Evolutionary conservation across 2,888 invertebrate genomes (phyloP).

Genomic region (Drosophila hamatofila): DNA sequence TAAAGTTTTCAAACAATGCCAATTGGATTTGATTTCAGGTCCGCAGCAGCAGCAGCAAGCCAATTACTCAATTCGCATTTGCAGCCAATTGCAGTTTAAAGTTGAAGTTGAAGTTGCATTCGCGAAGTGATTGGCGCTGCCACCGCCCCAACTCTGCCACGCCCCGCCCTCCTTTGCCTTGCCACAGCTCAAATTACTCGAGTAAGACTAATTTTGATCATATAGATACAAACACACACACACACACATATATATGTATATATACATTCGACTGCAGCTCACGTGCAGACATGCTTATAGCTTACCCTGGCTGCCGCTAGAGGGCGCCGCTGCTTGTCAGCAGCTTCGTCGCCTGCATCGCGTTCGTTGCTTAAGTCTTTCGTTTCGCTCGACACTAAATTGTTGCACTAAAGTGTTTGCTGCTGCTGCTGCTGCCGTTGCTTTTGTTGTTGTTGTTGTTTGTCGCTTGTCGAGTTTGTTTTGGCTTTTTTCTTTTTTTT

Average conservation of each 20-base stretch:
- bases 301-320: conserved; percentile 6
- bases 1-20: conserved; percentile 42
- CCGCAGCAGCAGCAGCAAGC: conserved; percentile 24
- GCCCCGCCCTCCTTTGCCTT: neutral
- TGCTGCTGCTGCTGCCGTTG: conserved; percentile 21
- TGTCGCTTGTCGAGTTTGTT: conserved; percentile 67
- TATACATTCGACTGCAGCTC: conserved; percentile 29
- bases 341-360: conserved; percentile 43
- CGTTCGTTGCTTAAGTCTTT: conserved; percentile 81
- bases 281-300: conserved; percentile 22
- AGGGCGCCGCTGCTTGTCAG: conserved; percentile 64
- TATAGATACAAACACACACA: conserved; percentile 31
- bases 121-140: conserved; percentile 53
- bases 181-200: conserved; percentile 52
- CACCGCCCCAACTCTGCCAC: conserved; percentile 44
- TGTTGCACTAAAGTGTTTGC: conserved; percentile 70
- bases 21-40: conserved; percentile 44
- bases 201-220: conserved; percentile 64
- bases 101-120: conserved; percentile 65
- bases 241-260: conserved; percentile 14
- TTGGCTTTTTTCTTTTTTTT: conserved; percentile 43
- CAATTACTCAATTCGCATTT: conserved; percentile 72
- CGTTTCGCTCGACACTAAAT: conserved; percentile 76
- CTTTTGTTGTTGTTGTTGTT: conserved; percentile 58
- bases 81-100: conserved; percentile 67